Percentiles rank a stretch among this genome's conserved stretches.
Conservation (phyloP, 2,888 invertebrate genomes). For the Colletes collaris region DNA sequence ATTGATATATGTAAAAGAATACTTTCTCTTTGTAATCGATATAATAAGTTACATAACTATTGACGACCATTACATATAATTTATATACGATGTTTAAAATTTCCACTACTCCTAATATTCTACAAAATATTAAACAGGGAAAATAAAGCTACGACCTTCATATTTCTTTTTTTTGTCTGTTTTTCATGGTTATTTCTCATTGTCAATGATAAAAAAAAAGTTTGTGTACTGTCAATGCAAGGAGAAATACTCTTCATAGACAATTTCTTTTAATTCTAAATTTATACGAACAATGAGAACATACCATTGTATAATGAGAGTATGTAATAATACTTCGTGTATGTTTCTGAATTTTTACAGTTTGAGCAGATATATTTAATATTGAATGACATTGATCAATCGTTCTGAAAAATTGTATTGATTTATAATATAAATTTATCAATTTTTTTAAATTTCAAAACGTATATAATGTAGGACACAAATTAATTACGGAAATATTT, state of each 20-base stretch:
- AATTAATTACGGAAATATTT: neutral
- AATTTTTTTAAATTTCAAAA: neutral
- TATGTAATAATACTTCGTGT: conserved; percentile 6
- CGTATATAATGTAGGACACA: neutral
- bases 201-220: neutral
- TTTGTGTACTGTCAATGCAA: conserved; percentile 4
- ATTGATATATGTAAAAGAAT: neutral
- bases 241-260: neutral
- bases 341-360: conserved; percentile 23
- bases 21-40: neutral
- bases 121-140: neutral
- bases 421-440: conserved; percentile 2
- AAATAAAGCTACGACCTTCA: neutral
- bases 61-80: neutral
- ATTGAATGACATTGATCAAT: neutral
- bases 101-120: conserved; percentile 20
- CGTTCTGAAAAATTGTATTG: conserved; percentile 9
- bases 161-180: neutral
- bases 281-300: conserved; percentile 8
- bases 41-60: neutral
- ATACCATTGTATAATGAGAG: conserved; percentile 5
- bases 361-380: neutral
- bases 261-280: neutral
- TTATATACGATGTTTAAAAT: neutral
- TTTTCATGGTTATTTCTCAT: conserved; percentile 7